phyloP scores from a whole-genome alignment of 92 coral and sea anemone species.

The Actinostola sp. region DNA sequence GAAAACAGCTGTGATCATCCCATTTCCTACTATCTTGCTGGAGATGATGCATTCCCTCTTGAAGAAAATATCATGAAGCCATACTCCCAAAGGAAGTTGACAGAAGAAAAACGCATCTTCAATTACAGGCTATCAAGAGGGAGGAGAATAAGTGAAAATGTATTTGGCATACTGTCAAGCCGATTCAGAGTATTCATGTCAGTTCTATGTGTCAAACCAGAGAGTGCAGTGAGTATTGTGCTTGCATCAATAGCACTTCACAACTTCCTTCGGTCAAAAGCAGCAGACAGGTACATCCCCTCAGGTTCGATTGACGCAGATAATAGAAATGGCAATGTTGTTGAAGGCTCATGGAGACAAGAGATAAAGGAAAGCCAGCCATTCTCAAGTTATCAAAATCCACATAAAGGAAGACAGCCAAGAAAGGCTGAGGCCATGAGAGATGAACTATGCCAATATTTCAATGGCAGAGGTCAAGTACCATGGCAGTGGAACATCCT shows the following conservation, averaged over 20 bases:
- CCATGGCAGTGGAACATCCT: conserved; percentile 69
- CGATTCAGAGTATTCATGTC: conserved; percentile 10
- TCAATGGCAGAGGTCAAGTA: conserved; percentile 68
- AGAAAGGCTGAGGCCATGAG: conserved; percentile 58
- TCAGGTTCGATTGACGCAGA: conserved; percentile 13
- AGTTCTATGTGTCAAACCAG: conserved; percentile 31
- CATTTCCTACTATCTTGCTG: not conserved
- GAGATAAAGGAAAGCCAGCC: not conserved
- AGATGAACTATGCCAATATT: conserved; percentile 44
- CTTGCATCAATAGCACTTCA: conserved; percentile 8
- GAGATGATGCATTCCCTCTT: conserved; percentile 22
- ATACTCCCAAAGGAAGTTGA: conserved; percentile 11
- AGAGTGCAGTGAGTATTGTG: conserved; percentile 35
- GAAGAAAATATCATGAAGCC: conserved; percentile 21
- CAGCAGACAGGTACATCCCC: conserved; percentile 5
- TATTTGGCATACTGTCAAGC: conserved; percentile 41
- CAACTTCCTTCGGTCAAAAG: conserved; percentile 17
- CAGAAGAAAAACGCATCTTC: conserved; percentile 41
- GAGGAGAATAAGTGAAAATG: conserved; percentile 56
- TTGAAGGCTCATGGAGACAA: conserved; percentile 32
- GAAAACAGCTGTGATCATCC: no score
- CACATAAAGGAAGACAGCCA: conserved; percentile 61
- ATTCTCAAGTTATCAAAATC: conserved; percentile 43
- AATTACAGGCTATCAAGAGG: conserved; percentile 59
- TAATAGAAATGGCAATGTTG: conserved; percentile 5